Evolutionary conservation across 2,113 vertebrate species (phyloP).

Genomic region (Serilophus lunatus): DNA sequence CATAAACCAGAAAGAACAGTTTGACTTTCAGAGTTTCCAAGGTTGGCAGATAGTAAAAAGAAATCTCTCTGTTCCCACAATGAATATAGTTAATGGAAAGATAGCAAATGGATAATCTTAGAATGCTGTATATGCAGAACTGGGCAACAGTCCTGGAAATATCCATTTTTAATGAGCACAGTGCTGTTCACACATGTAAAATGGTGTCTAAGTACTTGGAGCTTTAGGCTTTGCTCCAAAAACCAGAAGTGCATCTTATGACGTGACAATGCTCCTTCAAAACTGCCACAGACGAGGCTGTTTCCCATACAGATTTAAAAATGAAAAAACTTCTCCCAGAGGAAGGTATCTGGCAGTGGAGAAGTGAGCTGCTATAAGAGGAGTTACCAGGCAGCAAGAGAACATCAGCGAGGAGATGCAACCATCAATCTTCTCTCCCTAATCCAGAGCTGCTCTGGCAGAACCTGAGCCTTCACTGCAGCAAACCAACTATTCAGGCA

Average conservation of each 20-base stretch:
- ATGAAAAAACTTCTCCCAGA: background rate
- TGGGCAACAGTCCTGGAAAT: slow-evolving; percentile 17
- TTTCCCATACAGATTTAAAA: background rate
- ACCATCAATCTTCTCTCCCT: background rate
- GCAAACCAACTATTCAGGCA: background rate
- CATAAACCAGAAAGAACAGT: background rate
- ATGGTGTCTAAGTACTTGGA: background rate
- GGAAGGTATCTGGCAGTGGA: background rate
- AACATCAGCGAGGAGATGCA: background rate
- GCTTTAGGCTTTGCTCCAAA: background rate
- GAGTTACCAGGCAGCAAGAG: background rate
- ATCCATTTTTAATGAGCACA: background rate
- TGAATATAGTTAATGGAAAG: background rate
- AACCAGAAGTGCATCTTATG: background rate
- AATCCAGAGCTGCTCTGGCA: background rate
- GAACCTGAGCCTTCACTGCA: background rate
- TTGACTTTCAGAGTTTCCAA: background rate
- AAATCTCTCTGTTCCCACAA: background rate
- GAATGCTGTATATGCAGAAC: background rate
- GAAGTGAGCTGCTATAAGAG: background rate
- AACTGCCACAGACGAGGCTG: background rate
- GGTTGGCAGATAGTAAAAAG: background rate
- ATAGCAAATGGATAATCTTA: slow-evolving; percentile 36
- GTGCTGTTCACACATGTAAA: background rate
- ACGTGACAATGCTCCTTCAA: background rate